A percentile compares a stretch with the other conserved stretches of the same genome.
Conservation (phyloP, 2,113 vertebrate genomes). For the Lota lota region DNA sequence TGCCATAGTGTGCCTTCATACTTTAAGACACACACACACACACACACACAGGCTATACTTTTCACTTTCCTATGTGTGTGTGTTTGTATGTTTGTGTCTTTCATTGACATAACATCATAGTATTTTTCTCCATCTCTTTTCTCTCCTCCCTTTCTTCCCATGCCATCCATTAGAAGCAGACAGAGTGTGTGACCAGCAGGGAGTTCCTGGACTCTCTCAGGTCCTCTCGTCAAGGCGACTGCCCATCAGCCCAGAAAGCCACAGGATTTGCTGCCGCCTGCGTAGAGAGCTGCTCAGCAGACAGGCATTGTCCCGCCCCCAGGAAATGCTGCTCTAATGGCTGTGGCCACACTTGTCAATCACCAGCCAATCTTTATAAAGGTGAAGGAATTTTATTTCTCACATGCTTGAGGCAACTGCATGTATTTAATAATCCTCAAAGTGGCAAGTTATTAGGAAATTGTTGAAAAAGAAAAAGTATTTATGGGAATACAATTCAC, state of each 20-base stretch:
- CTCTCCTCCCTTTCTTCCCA: neutral
- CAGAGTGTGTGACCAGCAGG: conserved; percentile 66
- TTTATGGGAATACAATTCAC: too few species aligned
- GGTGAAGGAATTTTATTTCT: conserved; percentile 52
- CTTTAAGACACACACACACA: neutral
- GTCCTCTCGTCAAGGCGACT: conserved; percentile 63
- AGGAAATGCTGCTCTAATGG: conserved; percentile 73
- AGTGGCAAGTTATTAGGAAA: too few species aligned
- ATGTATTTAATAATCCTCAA: too few species aligned
- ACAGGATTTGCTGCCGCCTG: conserved; percentile 71
- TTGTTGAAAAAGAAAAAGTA: too few species aligned
- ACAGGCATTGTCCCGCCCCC: conserved; percentile 63
- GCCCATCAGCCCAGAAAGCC: conserved; percentile 55
- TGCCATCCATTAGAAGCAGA: conserved; percentile 59
- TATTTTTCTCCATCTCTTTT: conserved; percentile 12
- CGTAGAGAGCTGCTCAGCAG: conserved; percentile 66
- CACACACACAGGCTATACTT: conserved; percentile 18
- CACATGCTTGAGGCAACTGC: neutral
- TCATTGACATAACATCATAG: neutral
- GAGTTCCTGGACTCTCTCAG: conserved; percentile 69
- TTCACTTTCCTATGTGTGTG: neutral
- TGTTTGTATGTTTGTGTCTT: conserved; percentile 12
- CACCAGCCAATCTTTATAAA: conserved; percentile 73
- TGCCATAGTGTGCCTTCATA: neutral
- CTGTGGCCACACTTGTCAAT: conserved; percentile 71